phyloP scores from a whole-genome alignment of 1,140 invertebrate genomes.

The Platyscapa corneri region DNA sequence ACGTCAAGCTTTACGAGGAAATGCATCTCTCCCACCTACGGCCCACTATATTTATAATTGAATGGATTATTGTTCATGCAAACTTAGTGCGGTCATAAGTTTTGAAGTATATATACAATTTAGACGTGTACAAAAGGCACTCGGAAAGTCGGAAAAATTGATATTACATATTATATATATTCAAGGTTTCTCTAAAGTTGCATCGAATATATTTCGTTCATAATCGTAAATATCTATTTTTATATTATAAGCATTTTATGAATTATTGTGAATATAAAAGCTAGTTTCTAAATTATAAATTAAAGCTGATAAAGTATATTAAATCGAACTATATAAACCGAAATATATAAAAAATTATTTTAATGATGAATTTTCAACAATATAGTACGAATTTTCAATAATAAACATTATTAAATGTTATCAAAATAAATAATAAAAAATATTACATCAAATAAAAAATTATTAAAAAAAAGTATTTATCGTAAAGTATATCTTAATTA shows the following conservation, averaged over 20 bases:
- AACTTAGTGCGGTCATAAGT: not conserved
- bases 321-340: too few species aligned
- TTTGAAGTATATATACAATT: not conserved
- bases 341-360: too few species aligned
- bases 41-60: not conserved
- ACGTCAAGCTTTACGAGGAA: not conserved
- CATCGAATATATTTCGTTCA: not conserved
- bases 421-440: too few species aligned
- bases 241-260: not conserved
- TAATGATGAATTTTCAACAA: too few species aligned
- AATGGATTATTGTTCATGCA: conserved; percentile 23
- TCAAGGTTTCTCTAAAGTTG: not conserved
- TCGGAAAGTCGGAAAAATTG: not conserved
- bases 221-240: not conserved
- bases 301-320: too few species aligned
- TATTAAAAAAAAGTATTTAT: too few species aligned
- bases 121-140: not conserved
- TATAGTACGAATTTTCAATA: too few species aligned
- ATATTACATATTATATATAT: conserved; percentile 6
- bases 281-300: too few species aligned
- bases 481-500: too few species aligned
- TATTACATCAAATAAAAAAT: too few species aligned
- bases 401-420: too few species aligned
- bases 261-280: too few species aligned
- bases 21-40: not conserved